Evolutionary conservation across 2,113 vertebrate genomes (phyloP), one percentile per base, ranked within the genome.

Genomic region (Tor tambroides): DNA sequence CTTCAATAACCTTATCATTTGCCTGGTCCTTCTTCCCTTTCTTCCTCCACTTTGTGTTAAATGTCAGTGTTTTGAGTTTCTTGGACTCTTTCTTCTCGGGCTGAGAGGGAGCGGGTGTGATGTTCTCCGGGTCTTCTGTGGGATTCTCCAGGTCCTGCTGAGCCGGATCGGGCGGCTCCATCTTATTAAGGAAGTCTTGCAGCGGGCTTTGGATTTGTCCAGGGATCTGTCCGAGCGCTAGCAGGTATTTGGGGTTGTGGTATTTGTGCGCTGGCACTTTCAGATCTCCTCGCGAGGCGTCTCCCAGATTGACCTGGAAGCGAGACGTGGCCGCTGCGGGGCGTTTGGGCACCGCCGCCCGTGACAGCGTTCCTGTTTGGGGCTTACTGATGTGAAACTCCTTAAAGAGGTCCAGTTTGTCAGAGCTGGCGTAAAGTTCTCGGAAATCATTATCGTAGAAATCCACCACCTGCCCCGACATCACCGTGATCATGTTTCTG

Each of bases 211-310:
- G n/a, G n/a, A n/a, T n/a, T n/a, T n/a, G 32, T 19, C 46, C 90
- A 1, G 85, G 85, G 21, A 1, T 0, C 14, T 88, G 89, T 10
- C 95, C 95, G 0, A 95, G 87, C 17, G 94, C 96, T 85, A 99
- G 92, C 2, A 92, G 90, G 2, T 99, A 99, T 89, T 98, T 99
- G 72, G 98, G 98, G 85, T 98, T 99, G 94, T 98, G 94, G 77
- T 96, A 94, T 88, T 98, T 99, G 87, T 98, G 96, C 0, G 97
- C 96, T 19, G 98, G 97, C 0, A 98, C 96, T 86, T 93, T 88
- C 74, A 94, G 86, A 23, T 84, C 41, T 0, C 38, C 87, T 0
- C 90, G 91, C 0, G 35, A 69, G 1, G 90, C 69, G n/a, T 94
- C 92, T 49, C 94, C 94, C 7, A 94, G 87, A 67, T 65, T 94